Evolutionary conservation across 2,888 invertebrate species (phyloP).

Genomic region (Drosophila tanythrix): DNA sequence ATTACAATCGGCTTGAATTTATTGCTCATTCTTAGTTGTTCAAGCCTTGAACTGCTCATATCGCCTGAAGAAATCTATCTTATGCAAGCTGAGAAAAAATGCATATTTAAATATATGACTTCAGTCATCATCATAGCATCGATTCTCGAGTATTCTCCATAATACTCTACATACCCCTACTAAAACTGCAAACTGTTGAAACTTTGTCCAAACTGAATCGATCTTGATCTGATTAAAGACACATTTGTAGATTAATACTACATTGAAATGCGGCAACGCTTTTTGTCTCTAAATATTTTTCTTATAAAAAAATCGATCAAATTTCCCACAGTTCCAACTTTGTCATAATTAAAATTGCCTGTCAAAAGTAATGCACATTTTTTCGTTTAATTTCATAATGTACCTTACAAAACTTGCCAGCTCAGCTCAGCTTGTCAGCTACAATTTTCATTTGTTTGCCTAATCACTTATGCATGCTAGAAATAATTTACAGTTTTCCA

Average conservation of each 20-base stretch:
- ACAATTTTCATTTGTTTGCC: conserved; percentile 12
- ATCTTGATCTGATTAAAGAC: too few species aligned
- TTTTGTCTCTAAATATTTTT: too few species aligned
- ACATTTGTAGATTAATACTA: neutral
- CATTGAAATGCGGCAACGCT: neutral
- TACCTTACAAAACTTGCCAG: neutral
- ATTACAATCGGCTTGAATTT: neutral
- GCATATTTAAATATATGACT: neutral
- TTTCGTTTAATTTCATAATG: neutral
- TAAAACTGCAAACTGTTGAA: neutral
- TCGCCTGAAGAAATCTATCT: neutral
- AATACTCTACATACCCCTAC: neutral
- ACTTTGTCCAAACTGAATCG: neutral
- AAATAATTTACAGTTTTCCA: conserved; percentile 49
- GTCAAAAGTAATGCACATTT: neutral
- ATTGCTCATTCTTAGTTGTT: neutral
- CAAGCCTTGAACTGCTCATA: neutral
- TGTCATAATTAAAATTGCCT: neutral
- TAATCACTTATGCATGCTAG: neutral
- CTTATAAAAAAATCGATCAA: neutral
- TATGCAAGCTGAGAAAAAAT: neutral
- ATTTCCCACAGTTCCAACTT: neutral
- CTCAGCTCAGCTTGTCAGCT: conserved; percentile 16
- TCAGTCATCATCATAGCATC: neutral
- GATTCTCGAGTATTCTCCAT: neutral